Percentiles rank a stretch among this genome's conserved stretches.
Conservation (phyloP, 2,888 invertebrate species). For the Tromatobia lineatoria region DNA sequence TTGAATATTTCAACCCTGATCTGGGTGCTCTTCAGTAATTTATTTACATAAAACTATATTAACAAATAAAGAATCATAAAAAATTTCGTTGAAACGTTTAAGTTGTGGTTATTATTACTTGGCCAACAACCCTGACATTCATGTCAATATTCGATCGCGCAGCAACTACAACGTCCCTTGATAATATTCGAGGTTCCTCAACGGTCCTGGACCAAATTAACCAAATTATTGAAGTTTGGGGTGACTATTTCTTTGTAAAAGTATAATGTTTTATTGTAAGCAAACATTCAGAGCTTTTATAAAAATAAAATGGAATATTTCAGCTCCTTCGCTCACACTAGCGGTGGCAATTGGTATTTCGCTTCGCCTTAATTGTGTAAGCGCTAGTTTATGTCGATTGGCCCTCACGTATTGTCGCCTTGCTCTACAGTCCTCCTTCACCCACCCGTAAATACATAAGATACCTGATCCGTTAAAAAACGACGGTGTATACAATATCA, state of each 20-base stretch:
- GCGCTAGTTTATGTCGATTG: slow-evolving; percentile 50
- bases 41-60: too few species aligned
- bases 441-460: slow-evolving; percentile 4
- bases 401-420: slow-evolving; percentile 20
- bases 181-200: background rate
- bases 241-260: background rate
- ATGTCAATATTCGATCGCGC: too few species aligned
- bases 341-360: background rate
- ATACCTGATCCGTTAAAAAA: background rate
- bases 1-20: too few species aligned
- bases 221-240: background rate
- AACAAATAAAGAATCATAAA: too few species aligned
- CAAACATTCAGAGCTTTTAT: background rate
- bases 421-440: background rate
- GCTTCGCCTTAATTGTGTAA: slow-evolving; percentile 23
- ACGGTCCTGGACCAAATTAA: background rate
- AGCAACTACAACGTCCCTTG: too few species aligned
- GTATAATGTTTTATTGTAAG: background rate
- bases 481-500: background rate
- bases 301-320: background rate
- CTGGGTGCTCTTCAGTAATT: too few species aligned
- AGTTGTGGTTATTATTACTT: too few species aligned
- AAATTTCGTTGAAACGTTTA: too few species aligned
- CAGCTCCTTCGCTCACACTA: background rate
- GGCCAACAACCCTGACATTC: too few species aligned